Conservation (phyloP, 2,113 vertebrate species). For the Burhinus bistriatus region DNA sequence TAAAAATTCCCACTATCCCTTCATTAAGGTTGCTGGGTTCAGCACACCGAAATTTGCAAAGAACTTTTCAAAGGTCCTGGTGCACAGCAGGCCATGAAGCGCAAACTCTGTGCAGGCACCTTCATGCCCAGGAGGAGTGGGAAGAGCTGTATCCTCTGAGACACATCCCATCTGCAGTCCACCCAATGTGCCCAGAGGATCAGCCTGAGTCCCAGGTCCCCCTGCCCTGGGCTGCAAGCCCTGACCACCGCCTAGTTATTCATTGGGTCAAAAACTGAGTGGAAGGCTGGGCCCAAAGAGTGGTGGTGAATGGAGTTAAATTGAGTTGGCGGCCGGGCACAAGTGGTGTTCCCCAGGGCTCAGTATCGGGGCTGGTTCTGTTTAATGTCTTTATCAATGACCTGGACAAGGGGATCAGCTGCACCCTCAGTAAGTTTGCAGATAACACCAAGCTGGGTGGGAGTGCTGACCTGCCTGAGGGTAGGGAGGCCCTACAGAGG, state of each 20-base stretch:
- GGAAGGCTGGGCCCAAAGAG: no score
- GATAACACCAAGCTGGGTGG: no score
- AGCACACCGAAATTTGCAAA: neutral
- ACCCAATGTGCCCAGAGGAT: neutral
- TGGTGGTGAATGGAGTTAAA: no score
- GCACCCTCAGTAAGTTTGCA: no score
- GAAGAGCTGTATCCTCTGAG: neutral
- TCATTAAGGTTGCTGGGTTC: neutral
- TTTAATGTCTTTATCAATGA: no score
- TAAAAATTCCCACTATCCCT: neutral
- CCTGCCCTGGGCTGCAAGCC: neutral
- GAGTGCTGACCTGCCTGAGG: no score
- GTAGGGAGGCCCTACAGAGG: no score
- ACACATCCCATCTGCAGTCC: neutral
- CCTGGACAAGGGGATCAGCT: no score
- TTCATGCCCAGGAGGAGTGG: neutral
- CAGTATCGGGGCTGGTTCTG: no score
- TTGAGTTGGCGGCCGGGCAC: no score
- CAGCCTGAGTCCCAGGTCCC: neutral
- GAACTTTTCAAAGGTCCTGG: neutral
- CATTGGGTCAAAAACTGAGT: no score
- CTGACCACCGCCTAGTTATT: neutral
- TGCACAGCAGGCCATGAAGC: neutral
- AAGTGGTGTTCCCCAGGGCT: no score
- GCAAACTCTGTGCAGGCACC: neutral